phyloP scores from a whole-genome alignment of 2,888 invertebrate species.

The Beris chalybata region DNA sequence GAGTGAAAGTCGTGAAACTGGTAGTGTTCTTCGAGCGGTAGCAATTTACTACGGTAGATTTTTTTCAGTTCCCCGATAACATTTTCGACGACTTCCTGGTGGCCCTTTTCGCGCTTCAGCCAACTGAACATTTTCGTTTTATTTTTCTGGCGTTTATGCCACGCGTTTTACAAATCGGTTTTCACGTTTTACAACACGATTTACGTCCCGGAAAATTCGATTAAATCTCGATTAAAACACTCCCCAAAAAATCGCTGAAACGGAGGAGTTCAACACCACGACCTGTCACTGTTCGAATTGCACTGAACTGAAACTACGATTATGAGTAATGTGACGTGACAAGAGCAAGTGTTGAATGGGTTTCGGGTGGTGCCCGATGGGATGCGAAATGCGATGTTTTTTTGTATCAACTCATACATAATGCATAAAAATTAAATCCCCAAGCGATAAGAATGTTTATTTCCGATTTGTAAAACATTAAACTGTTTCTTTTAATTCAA shows the following conservation, averaged over 20 bases:
- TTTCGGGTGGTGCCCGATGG: constrained; percentile 10
- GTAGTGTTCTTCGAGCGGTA: constrained; percentile 86
- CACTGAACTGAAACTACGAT: constrained; percentile 23
- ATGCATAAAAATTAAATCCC: no score
- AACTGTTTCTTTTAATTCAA: no score
- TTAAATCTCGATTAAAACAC: constrained; percentile 1
- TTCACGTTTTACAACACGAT: neutral
- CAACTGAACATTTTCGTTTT: constrained; percentile 76
- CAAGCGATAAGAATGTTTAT: no score
- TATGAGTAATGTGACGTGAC: constrained; percentile 26
- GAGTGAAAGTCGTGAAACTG: constrained; percentile 96
- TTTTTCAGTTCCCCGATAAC: constrained; percentile 94
- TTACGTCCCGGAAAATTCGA: constrained; percentile 5
- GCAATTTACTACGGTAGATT: constrained; percentile 86
- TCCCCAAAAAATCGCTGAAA: constrained; percentile 13
- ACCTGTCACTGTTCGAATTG: constrained; percentile 22
- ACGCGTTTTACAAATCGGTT: neutral
- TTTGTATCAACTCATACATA: no score
- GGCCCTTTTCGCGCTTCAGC: constrained; percentile 68
- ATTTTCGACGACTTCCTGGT: constrained; percentile 78
- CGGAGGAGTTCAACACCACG: constrained; percentile 27
- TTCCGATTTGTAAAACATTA: no score
- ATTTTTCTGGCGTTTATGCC: neutral
- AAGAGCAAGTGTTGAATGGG: constrained; percentile 1
- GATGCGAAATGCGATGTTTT: constrained; percentile 18